Evolutionary conservation across 2,797 vertebrate genomes (phyloP), one percentile per base, ranked within the genome.

Genomic region (Malurus splendens): DNA sequence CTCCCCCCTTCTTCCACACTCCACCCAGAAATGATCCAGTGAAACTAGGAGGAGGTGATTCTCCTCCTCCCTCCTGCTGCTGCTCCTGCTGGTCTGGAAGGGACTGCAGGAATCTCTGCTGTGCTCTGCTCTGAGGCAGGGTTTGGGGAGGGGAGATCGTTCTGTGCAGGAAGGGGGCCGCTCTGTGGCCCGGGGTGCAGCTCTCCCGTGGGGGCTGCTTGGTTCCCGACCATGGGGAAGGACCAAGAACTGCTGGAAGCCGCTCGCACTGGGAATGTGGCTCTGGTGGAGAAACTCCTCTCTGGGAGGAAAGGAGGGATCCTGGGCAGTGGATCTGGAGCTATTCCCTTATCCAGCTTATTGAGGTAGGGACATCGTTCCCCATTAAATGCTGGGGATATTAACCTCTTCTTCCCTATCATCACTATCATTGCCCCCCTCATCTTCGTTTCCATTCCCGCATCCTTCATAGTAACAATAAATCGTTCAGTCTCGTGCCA

Each of bases 161-260:
- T 41, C 74, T 42, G 82, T 68, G 55, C 8, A 17, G 72, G 52
- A 75, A 74, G 83, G 89, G 82, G 87, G 50, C 74, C 42, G 84
- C 75, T 57, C 75, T 57, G 94, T 59, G 89, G 87, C 83, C 75
- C 74, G 74, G 89, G 82, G 48, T 66, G 94, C 55, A 27, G 91
- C 90, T 32, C 52, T 82, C 27, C 27, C 7, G 4, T 55, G 70
- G 73, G 86, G 88, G 81, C 93, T 84, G 82, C 86, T 54, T 16
- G 92, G 51, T 66, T 68, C 82, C 93, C 84, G 92, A 96, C 97
- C 97, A 99, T 99, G 99, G 98, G 99, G 82, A 99, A 99, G 97
- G 99, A 99, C 96, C 99, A 99, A 96, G 99, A 99, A 96, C 98
- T 99, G 92, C 98, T 99, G 97, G 99, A 99, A 96, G 98, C 98